phyloP scores from a whole-genome alignment of 2,113 vertebrate species.

The Microcebus ravelobensis region DNA sequence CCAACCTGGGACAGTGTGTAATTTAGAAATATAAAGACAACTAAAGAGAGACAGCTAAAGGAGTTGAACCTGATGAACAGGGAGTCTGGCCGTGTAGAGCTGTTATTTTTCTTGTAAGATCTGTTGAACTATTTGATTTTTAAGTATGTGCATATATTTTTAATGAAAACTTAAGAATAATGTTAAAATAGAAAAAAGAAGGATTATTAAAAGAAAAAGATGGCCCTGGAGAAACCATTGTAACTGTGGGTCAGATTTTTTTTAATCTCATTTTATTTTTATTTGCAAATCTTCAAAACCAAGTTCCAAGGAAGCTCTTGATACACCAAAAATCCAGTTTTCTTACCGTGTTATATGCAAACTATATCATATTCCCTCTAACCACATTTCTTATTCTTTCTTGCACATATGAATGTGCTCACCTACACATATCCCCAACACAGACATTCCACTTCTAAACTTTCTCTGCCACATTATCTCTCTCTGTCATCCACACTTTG shows the following conservation, averaged over 20 bases:
- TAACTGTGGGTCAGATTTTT: neutral
- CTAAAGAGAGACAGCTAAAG: neutral
- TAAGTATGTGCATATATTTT: neutral
- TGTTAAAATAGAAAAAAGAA: neutral
- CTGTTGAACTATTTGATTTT: neutral
- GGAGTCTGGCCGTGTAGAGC: neutral
- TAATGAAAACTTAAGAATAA: neutral
- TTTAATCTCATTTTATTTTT: slow-evolving; percentile 7
- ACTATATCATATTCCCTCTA: neutral
- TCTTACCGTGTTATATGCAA: neutral
- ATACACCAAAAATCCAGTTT: neutral
- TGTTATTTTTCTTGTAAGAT: neutral
- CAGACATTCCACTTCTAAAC: neutral
- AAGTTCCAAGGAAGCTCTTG: neutral
- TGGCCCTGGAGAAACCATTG: neutral
- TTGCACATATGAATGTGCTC: neutral
- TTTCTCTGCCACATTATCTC: neutral
- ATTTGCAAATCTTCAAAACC: neutral
- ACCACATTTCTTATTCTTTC: neutral
- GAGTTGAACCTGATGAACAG: neutral
- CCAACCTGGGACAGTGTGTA: neutral
- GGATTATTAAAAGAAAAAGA: neutral
- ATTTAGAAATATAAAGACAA: neutral
- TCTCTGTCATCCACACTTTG: neutral
- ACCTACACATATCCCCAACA: neutral